Conservation (phyloP, 2,113 vertebrate genomes). For the Atrichornis clamosus region DNA sequence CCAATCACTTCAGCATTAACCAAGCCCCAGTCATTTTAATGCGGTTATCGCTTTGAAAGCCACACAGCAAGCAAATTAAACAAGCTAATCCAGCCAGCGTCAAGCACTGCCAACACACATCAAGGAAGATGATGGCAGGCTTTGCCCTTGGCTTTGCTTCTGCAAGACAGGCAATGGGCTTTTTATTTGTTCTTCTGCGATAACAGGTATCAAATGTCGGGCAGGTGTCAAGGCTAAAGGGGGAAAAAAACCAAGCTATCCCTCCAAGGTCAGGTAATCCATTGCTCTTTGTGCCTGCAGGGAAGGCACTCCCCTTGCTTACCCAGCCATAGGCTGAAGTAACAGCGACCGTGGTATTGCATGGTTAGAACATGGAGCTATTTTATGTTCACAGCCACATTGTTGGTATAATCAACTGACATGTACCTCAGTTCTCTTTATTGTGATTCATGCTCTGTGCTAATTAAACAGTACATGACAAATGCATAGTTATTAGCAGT, state of each 20-base stretch:
- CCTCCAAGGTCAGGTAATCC: background rate
- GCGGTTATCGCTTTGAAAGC: background rate
- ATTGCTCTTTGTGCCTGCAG: background rate
- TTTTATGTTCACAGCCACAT: background rate
- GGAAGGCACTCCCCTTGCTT: background rate
- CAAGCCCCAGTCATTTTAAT: background rate
- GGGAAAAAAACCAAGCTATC: background rate
- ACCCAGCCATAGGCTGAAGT: background rate
- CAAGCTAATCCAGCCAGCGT: background rate
- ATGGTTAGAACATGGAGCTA: background rate
- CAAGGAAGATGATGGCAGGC: background rate
- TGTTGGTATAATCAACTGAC: background rate
- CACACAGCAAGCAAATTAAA: background rate
- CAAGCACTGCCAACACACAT: background rate
- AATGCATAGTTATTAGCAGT: background rate
- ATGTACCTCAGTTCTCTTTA: background rate
- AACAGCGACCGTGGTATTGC: background rate
- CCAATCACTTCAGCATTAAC: background rate
- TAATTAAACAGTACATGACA: slow-evolving; percentile 28
- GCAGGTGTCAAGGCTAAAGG: background rate
- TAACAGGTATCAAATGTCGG: background rate
- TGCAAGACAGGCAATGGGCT: background rate
- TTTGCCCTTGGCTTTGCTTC: slow-evolving; percentile 27
- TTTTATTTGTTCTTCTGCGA: background rate
- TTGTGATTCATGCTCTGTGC: background rate